Conservation (phyloP, 1,140 invertebrate species). For the Phymastichus coffea region DNA sequence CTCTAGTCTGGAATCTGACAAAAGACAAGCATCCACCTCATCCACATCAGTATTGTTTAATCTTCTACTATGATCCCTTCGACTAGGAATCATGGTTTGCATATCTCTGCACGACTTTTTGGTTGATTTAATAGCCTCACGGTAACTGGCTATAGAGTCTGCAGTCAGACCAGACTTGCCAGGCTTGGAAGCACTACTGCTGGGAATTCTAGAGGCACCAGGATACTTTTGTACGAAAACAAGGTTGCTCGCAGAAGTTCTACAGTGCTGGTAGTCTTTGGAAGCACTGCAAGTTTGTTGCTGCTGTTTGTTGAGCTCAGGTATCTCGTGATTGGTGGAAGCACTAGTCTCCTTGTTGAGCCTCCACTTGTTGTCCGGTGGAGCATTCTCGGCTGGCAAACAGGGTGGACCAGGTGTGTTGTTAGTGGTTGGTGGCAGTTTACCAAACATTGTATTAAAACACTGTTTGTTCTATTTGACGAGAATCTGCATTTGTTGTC, state of each 20-base stretch:
- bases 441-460: conserved; percentile 56
- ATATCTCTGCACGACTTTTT: conserved; percentile 26
- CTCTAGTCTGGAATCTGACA: conserved; percentile 11
- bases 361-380: conserved; percentile 37
- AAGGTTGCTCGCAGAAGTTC: conserved; percentile 23
- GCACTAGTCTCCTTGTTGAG: conserved; percentile 20
- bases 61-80: conserved; percentile 22
- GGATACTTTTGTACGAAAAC: conserved; percentile 38
- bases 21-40: background rate
- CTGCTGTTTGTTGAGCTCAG: conserved; percentile 30
- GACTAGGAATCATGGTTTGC: background rate
- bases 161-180: conserved; percentile 17
- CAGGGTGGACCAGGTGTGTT: conserved; percentile 36
- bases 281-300: conserved; percentile 33
- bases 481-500: no score
- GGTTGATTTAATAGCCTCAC: conserved; percentile 8
- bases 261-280: conserved; percentile 25
- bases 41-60: conserved; percentile 19
- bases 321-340: conserved; percentile 32
- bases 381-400: conserved; percentile 28
- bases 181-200: conserved; percentile 31
- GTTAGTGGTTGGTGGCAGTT: conserved; percentile 43
- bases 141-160: conserved; percentile 5
- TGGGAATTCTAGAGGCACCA: conserved; percentile 26
- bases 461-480: no score